Evolutionary conservation across 2,797 vertebrate species (phyloP).

Genomic region (Scolopax bukidnonensis): DNA sequence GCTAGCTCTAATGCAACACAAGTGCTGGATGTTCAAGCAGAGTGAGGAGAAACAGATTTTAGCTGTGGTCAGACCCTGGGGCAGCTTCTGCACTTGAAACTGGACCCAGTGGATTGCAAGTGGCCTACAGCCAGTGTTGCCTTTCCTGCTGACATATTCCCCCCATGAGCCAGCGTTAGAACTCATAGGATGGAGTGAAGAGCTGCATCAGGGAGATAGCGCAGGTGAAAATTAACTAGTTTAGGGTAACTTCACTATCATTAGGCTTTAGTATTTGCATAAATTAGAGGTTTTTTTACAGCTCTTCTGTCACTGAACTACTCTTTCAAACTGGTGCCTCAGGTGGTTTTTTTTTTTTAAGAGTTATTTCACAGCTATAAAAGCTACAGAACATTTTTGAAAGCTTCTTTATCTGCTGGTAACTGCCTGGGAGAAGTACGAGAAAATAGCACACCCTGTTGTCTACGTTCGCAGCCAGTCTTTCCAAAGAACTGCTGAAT

Average conservation of each 20-base stretch:
- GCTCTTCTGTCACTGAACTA: neutral
- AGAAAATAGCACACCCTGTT: neutral
- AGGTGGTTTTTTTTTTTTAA: neutral
- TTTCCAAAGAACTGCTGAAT: neutral
- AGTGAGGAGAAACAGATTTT: neutral
- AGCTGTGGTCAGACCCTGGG: neutral
- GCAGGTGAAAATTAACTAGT: neutral
- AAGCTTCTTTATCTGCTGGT: neutral
- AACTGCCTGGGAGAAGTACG: neutral
- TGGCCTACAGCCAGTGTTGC: neutral
- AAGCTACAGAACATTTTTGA: neutral
- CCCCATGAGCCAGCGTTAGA: accelerated
- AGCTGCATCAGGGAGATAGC: neutral
- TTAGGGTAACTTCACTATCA: neutral
- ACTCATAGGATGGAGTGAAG: neutral
- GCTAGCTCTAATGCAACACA: neutral
- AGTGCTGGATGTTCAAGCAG: accelerated
- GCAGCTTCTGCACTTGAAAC: neutral
- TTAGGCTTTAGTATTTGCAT: neutral
- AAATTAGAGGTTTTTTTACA: neutral
- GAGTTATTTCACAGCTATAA: neutral
- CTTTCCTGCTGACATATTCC: neutral
- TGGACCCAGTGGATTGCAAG: neutral
- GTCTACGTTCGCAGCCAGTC: neutral
- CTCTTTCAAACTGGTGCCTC: neutral